Conservation (phyloP, 2,797 vertebrate genomes). For the Euphonia xanthogaster region DNA sequence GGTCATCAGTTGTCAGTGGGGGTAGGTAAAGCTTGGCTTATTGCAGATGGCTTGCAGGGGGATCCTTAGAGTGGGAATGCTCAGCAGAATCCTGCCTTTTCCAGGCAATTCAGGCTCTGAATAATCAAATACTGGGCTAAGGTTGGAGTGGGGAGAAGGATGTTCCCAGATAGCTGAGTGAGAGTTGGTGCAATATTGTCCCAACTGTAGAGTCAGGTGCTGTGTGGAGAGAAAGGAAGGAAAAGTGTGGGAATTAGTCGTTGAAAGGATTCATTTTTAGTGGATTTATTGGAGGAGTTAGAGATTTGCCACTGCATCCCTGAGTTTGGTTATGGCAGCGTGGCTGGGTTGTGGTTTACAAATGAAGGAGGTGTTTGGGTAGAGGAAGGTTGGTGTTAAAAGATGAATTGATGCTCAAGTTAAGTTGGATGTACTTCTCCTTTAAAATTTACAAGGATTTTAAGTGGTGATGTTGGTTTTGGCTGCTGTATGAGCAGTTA, state of each 20-base stretch:
- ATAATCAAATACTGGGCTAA: not conserved
- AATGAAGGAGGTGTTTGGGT: not conserved
- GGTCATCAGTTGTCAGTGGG: constrained; percentile 98
- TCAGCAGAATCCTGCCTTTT: not conserved
- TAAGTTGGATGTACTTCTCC: not conserved
- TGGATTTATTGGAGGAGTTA: not conserved
- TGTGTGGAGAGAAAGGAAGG: not conserved
- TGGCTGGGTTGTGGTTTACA: not conserved
- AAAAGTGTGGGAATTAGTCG: not conserved
- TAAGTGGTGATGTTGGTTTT: not conserved
- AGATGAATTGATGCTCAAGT: not conserved
- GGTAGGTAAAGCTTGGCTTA: constrained; percentile 79
- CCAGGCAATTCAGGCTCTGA: constrained; percentile 2
- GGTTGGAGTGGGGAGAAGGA: not conserved
- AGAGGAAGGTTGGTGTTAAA: not conserved
- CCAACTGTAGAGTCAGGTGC: not conserved
- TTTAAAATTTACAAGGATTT: not conserved
- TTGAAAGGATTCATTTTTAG: not conserved
- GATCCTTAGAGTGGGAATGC: constrained; percentile 10
- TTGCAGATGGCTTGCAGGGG: constrained; percentile 45
- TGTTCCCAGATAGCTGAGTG: not conserved
- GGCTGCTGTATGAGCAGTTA: not conserved
- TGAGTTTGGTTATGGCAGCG: not conserved
- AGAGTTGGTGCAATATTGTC: not conserved
- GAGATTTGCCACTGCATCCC: not conserved